Conservation (phyloP, 2,888 invertebrate genomes). For the Prosopocoilus inquinatus region DNA sequence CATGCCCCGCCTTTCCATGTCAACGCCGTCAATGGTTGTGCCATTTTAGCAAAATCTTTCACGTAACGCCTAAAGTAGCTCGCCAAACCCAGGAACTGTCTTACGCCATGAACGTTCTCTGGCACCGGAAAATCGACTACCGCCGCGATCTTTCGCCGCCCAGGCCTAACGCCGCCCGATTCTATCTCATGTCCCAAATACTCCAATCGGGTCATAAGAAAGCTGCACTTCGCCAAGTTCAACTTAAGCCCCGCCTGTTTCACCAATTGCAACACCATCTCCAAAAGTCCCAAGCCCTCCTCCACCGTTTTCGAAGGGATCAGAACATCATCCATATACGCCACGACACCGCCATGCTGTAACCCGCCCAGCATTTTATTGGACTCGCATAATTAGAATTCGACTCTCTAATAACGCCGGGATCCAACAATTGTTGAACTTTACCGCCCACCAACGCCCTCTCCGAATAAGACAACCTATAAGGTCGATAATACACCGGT, state of each 20-base stretch:
- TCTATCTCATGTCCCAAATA: conserved; percentile 3
- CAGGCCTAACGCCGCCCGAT: conserved; percentile 19
- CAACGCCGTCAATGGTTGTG: conserved; percentile 26
- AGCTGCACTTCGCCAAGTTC: conserved; percentile 23
- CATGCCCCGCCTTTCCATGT: conserved; percentile 24
- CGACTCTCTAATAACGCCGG: too few species aligned
- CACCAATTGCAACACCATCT: conserved; percentile 6
- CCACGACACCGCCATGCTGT: conserved; percentile 19
- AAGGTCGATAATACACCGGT: too few species aligned
- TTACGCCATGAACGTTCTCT: conserved; percentile 12
- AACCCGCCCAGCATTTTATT: conserved; percentile 22
- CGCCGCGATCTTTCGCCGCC: conserved; percentile 17
- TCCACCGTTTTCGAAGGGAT: conserved; percentile 14
- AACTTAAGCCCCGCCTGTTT: conserved; percentile 9
- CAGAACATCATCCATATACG: conserved; percentile 28
- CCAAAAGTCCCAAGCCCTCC: conserved; percentile 7
- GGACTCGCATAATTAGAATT: too few species aligned
- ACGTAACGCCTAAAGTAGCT: conserved; percentile 10
- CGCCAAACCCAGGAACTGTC: conserved; percentile 16
- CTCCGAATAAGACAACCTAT: too few species aligned
- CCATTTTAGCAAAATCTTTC: conserved; percentile 23
- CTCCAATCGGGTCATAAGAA: conserved; percentile 17
- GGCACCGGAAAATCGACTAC: conserved; percentile 19
- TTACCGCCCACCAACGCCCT: too few species aligned
- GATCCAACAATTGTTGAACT: too few species aligned